These are phyloP conservation scores for Chrysocyon brachyurus DNA, from an alignment of 2,797 vertebrate species.

Conservation along the genomic window DNA sequence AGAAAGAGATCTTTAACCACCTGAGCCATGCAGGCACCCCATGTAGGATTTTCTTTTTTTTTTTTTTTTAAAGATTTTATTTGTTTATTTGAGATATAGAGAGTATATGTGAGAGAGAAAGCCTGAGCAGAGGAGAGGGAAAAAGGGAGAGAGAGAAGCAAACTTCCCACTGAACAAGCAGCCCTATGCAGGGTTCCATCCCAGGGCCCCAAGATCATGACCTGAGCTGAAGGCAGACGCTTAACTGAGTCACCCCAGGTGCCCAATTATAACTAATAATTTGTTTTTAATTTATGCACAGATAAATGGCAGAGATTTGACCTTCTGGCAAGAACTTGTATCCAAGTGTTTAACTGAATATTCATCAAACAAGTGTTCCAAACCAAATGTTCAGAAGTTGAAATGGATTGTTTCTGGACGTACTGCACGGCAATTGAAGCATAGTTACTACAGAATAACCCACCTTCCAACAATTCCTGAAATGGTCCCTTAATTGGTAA, in stretches of 20 bases:
- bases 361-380: slow-evolving; percentile 94
- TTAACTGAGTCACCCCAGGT: no score
- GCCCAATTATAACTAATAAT: background rate
- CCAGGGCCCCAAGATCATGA: no score
- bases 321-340: slow-evolving; percentile 94
- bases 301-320: slow-evolving; percentile 94
- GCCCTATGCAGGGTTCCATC: no score
- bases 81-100: no score
- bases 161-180: no score
- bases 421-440: slow-evolving; percentile 96
- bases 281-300: slow-evolving; percentile 80
- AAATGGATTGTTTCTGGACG: slow-evolving; percentile 98
- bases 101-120: no score
- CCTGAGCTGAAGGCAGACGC: no score
- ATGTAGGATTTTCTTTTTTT: background rate
- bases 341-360: slow-evolving; percentile 97
- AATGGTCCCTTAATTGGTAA: slow-evolving; percentile 89
- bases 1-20: background rate
- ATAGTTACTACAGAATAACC: slow-evolving; percentile 96
- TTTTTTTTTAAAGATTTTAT: no score
- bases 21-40: background rate
- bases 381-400: slow-evolving; percentile 94
- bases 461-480: slow-evolving; percentile 99
- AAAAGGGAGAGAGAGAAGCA: no score
- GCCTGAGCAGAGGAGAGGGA: no score